Evolutionary conservation across 2,113 vertebrate genomes (phyloP).

Genomic region (Nestor notabilis): DNA sequence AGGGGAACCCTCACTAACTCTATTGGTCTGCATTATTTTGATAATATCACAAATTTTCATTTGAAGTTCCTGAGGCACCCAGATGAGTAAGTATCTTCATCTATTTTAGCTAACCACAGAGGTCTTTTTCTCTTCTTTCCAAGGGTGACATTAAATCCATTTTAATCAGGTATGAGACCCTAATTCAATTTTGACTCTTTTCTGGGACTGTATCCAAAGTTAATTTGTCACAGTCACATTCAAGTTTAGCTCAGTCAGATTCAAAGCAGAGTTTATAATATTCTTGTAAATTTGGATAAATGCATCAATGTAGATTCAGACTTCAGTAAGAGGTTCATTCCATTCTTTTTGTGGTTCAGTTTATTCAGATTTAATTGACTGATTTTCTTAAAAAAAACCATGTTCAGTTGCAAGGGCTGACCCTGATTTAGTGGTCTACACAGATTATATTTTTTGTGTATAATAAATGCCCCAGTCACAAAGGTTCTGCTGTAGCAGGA

Average conservation of each 20-base stretch:
- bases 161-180: constrained; percentile 28
- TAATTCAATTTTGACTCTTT: constrained; percentile 42
- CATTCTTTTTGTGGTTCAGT: background rate
- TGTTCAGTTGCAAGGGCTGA: background rate
- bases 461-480: background rate
- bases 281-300: constrained; percentile 10
- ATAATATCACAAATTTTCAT: background rate
- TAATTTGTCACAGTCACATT: constrained; percentile 25
- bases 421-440: background rate
- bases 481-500: background rate
- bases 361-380: background rate
- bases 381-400: background rate
- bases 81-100: background rate
- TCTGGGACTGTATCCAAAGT: constrained; percentile 21
- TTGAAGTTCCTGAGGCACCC: background rate
- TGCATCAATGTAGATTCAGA: background rate
- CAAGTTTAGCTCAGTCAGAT: background rate
- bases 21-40: background rate
- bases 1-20: background rate
- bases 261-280: constrained; percentile 11
- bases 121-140: background rate
- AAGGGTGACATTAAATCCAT: constrained; percentile 32
- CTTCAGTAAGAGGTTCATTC: background rate
- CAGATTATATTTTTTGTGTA: background rate
- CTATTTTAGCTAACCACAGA: background rate